phyloP scores from a whole-genome alignment of 1,140 invertebrate genomes.

The Pemphigus obesinymphae region DNA sequence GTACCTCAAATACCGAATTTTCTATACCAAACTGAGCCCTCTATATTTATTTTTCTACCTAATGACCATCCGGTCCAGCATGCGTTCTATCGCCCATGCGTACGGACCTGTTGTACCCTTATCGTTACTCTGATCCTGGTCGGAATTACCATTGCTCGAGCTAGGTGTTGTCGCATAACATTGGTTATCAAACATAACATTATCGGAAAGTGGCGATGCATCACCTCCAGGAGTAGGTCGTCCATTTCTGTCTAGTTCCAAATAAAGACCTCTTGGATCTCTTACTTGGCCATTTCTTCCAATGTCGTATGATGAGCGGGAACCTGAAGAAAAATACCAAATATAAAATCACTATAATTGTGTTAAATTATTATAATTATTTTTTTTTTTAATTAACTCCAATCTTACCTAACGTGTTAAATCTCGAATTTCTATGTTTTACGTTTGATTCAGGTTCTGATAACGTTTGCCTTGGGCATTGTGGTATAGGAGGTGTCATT shows the following conservation, averaged over 20 bases:
- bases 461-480: constrained; percentile 45
- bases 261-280: constrained; percentile 59
- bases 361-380: background rate
- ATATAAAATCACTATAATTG: too few species aligned
- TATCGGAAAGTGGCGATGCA: constrained; percentile 81
- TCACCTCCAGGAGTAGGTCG: constrained; percentile 57
- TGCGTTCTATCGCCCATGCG: constrained; percentile 20
- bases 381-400: background rate
- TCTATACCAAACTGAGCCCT: background rate
- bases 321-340: constrained; percentile 42
- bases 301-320: constrained; percentile 62
- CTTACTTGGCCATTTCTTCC: constrained; percentile 49
- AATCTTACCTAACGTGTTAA: background rate
- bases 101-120: constrained; percentile 33
- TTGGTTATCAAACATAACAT: constrained; percentile 88
- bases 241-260: constrained; percentile 73
- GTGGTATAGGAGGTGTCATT: constrained; percentile 49
- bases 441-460: constrained; percentile 54
- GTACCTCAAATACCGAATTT: background rate
- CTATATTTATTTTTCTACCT: constrained; percentile 20
- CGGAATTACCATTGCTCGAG: constrained; percentile 83
- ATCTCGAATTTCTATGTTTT: constrained; percentile 50
- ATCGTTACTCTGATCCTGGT: constrained; percentile 65
- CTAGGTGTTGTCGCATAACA: constrained; percentile 89
- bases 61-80: background rate